Conservation (phyloP, 2,888 invertebrate species). For the Drosophila paracracens region DNA sequence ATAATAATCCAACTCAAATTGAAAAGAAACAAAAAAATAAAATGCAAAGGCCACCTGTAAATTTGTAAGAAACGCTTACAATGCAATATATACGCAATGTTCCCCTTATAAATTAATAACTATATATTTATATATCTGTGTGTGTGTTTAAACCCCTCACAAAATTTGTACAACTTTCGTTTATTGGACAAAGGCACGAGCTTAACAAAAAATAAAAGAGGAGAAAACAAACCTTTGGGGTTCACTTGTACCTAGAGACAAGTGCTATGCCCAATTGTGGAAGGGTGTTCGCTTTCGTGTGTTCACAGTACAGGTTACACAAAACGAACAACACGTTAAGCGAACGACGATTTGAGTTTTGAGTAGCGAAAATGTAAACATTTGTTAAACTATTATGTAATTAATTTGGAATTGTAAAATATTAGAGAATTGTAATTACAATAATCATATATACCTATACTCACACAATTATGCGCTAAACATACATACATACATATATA, state of each 20-base stretch:
- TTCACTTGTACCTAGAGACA: slow-evolving; percentile 55
- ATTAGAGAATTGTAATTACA: slow-evolving; percentile 79
- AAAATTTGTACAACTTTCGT: slow-evolving; percentile 23
- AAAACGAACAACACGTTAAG: slow-evolving; percentile 61
- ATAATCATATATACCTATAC: slow-evolving; percentile 62
- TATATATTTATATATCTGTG: slow-evolving; percentile 21
- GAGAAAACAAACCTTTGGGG: slow-evolving; percentile 30
- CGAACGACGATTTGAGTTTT: slow-evolving; percentile 55
- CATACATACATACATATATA: not conserved
- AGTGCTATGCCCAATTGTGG: slow-evolving; percentile 51
- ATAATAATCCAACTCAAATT: slow-evolving; percentile 45
- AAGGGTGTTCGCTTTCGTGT: slow-evolving; percentile 62
- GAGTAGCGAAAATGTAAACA: slow-evolving; percentile 76
- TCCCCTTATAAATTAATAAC: slow-evolving; percentile 8
- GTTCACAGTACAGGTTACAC: slow-evolving; percentile 23
- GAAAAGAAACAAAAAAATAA: slow-evolving; percentile 27
- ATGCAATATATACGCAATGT: slow-evolving; percentile 56
- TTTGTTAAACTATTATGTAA: slow-evolving; percentile 77
- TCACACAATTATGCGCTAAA: slow-evolving; percentile 52
- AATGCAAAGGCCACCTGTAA: slow-evolving; percentile 69
- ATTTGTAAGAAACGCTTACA: slow-evolving; percentile 72
- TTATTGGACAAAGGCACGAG: slow-evolving; percentile 61
- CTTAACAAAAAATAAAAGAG: slow-evolving; percentile 49
- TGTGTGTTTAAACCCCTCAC: slow-evolving; percentile 17
- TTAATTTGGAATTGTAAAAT: slow-evolving; percentile 73